Conservation (phyloP, 2,797 vertebrate genomes). For the Lepilemur ruficaudatus region DNA sequence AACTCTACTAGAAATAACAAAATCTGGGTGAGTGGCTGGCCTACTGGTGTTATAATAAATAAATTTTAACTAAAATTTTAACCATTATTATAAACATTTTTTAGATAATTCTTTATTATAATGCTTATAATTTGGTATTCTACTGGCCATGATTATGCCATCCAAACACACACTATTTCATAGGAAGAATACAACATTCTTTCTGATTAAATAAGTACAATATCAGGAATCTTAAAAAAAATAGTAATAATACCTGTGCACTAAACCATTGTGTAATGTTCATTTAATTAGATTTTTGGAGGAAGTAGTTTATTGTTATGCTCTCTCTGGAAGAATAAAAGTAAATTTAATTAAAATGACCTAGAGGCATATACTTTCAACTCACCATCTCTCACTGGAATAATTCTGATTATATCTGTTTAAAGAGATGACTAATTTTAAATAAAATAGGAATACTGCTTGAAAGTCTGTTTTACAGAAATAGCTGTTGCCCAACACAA, state of each 20-base stretch:
- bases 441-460: neutral
- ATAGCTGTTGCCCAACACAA: neutral
- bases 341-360: slow-evolving; percentile 23
- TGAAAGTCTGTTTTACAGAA: slow-evolving; percentile 12
- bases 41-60: neutral
- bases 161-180: neutral
- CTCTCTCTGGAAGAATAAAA: neutral
- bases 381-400: neutral
- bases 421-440: neutral
- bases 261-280: neutral
- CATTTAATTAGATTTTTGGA: neutral
- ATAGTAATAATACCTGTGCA: neutral
- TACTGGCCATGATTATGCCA: neutral
- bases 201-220: neutral
- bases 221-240: neutral
- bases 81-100: neutral
- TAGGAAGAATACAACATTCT: neutral
- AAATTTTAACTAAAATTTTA: neutral
- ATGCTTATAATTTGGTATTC: neutral
- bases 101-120: neutral
- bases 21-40: neutral
- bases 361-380: neutral
- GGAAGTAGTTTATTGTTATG: neutral
- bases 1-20: neutral
- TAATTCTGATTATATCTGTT: neutral